These are phyloP conservation scores for Brachionus koreanus DNA, from an alignment of 1,140 invertebrate genomes.

Conservation along the genomic window DNA sequence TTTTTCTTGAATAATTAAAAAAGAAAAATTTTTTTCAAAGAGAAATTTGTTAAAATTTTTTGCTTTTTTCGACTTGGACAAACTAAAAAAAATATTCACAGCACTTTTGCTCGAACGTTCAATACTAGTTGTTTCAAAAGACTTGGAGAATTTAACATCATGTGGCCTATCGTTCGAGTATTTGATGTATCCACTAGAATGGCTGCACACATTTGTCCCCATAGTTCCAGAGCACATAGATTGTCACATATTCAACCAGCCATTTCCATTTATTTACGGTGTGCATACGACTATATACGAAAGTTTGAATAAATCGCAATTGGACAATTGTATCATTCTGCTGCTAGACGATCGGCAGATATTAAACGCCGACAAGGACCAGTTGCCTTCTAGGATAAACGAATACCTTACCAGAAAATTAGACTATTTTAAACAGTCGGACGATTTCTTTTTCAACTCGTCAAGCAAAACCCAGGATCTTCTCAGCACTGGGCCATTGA, in stretches of 20 bases:
- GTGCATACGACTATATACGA: slow-evolving; percentile 4
- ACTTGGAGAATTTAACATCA: slow-evolving; percentile 37
- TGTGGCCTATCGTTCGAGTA: slow-evolving; percentile 34
- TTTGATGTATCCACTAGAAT: slow-evolving; percentile 39
- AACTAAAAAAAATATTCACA: slow-evolving; percentile 36
- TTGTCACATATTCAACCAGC: slow-evolving; percentile 16
- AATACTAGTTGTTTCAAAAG: slow-evolving; percentile 29
- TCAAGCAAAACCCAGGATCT: background rate
- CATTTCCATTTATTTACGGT: slow-evolving; percentile 42
- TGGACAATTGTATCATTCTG: slow-evolving; percentile 19
- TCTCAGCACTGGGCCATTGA: background rate
- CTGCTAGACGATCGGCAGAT: background rate
- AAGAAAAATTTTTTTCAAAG: background rate
- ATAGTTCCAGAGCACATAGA: slow-evolving; percentile 39
- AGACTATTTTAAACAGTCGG: background rate
- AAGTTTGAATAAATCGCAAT: background rate
- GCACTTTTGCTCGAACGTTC: background rate
- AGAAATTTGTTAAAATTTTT: slow-evolving; percentile 44
- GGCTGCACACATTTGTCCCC: slow-evolving; percentile 42
- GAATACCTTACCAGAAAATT: background rate
- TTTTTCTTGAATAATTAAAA: too few species aligned
- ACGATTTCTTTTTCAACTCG: background rate
- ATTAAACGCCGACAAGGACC: slow-evolving; percentile 31
- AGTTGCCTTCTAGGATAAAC: background rate
- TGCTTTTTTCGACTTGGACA: slow-evolving; percentile 41